phyloP scores from a whole-genome alignment of 1,140 invertebrate genomes.

The Vanessa tameamea region DNA sequence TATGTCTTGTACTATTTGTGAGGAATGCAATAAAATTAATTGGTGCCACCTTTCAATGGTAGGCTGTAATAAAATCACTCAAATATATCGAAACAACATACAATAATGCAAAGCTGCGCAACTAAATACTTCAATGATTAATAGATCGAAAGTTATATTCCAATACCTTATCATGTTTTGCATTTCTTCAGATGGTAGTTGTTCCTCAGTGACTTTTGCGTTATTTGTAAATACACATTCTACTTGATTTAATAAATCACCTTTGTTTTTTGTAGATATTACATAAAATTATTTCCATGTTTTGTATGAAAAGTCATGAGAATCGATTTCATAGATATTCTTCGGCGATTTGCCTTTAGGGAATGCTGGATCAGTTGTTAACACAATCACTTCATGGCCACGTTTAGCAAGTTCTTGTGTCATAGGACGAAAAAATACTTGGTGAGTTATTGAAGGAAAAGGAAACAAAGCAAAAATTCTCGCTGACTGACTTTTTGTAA shows the following conservation, averaged over 20 bases:
- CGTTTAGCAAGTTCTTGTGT: conserved; percentile 68
- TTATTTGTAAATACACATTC: background rate
- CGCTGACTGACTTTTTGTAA: conserved; percentile 24
- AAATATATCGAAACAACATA: too few species aligned
- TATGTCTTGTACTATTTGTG: too few species aligned
- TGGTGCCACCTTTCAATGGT: too few species aligned
- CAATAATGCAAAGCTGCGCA: conserved; percentile 32
- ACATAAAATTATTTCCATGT: conserved; percentile 20
- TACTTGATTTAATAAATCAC: conserved; percentile 11
- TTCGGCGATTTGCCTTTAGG: conserved; percentile 42
- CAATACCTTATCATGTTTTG: conserved; percentile 41
- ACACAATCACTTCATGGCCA: conserved; percentile 77
- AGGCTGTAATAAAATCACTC: too few species aligned
- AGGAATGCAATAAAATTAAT: too few species aligned
- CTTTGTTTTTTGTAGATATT: conserved; percentile 16
- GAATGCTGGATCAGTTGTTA: conserved; percentile 64
- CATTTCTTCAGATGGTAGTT: conserved; percentile 42
- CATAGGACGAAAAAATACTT: conserved; percentile 78
- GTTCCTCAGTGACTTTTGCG: conserved; percentile 34
- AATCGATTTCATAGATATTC: conserved; percentile 67
- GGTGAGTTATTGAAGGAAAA: conserved; percentile 81
- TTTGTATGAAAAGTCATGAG: conserved; percentile 54
- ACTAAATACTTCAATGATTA: conserved; percentile 45
- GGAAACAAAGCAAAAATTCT: conserved; percentile 80
- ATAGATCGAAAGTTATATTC: conserved; percentile 47